Conservation (phyloP, 1,140 invertebrate species). For the Holotrichia oblita region DNA sequence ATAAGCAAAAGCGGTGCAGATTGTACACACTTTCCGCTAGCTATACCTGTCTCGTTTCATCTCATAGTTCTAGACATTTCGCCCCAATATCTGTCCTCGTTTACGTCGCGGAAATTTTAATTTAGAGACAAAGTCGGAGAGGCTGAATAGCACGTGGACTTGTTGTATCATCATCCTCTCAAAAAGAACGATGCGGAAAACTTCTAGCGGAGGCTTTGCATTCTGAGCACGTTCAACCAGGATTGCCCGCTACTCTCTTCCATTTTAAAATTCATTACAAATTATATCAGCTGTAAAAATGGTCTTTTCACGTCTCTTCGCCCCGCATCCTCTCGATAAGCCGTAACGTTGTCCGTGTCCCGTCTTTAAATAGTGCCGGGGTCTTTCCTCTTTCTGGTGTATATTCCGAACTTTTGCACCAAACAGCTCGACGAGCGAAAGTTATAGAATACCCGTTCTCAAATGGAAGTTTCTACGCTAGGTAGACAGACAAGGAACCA, state of each 20-base stretch:
- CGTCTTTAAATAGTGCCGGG: background rate
- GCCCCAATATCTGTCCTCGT: background rate
- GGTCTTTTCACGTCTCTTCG: slow-evolving; percentile 41
- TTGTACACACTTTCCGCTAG: slow-evolving; percentile 6
- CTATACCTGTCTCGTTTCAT: background rate
- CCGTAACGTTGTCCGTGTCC: background rate
- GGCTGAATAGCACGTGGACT: slow-evolving; percentile 20
- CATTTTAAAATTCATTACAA: slow-evolving; percentile 61
- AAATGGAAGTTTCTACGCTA: slow-evolving; percentile 1
- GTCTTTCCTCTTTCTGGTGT: background rate
- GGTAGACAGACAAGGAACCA: background rate
- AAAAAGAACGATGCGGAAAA: slow-evolving; percentile 22
- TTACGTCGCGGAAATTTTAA: slow-evolving; percentile 38
- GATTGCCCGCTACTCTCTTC: slow-evolving; percentile 55
- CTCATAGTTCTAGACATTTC: background rate
- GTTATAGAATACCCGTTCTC: background rate
- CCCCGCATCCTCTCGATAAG: background rate
- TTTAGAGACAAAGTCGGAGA: slow-evolving; percentile 42
- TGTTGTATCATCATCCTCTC: slow-evolving; percentile 37
- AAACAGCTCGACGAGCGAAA: background rate
- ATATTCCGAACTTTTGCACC: slow-evolving; percentile 8
- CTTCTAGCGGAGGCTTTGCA: slow-evolving; percentile 63
- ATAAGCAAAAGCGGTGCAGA: slow-evolving; percentile 52
- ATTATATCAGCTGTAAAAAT: slow-evolving; percentile 60
- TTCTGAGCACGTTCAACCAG: slow-evolving; percentile 86